Conservation (phyloP, 1,140 invertebrate genomes). For the Ctenoplectra terminalis region DNA sequence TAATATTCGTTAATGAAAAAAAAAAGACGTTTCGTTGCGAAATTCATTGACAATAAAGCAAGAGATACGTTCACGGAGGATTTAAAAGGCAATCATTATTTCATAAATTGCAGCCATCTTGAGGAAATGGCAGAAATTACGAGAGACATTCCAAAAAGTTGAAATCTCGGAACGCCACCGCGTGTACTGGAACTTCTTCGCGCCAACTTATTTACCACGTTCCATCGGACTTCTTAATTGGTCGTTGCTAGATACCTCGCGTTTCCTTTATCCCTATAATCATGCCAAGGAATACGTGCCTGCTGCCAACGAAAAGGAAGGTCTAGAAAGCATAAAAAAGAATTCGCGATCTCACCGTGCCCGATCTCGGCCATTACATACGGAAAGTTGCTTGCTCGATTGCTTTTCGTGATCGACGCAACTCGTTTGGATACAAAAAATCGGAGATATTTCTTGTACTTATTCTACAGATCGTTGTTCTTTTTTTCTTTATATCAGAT, state of each 20-base stretch:
- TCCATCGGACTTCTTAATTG: slow-evolving; percentile 44
- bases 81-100: slow-evolving; percentile 1
- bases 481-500: too few relatives aligned
- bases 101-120: slow-evolving; percentile 6
- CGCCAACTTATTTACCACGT: slow-evolving; percentile 40
- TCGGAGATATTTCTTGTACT: too few relatives aligned
- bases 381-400: background rate
- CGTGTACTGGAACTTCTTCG: slow-evolving; percentile 30
- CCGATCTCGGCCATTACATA: background rate
- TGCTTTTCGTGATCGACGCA: too few relatives aligned
- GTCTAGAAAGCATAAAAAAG: background rate
- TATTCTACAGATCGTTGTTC: too few relatives aligned
- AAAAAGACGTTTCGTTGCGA: background rate
- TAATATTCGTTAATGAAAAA: background rate
- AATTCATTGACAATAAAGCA: background rate
- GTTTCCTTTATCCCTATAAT: slow-evolving; percentile 49
- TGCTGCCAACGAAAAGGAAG: background rate
- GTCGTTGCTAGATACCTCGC: slow-evolving; percentile 38
- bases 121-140: slow-evolving; percentile 33
- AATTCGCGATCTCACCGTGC: background rate
- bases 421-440: too few relatives aligned
- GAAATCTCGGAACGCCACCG: background rate
- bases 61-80: background rate
- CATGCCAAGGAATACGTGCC: slow-evolving; percentile 29
- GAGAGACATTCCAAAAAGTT: slow-evolving; percentile 29